Base-by-base conservation (phyloP, 2,888 invertebrate species). In the Trilocha varians region DNA sequence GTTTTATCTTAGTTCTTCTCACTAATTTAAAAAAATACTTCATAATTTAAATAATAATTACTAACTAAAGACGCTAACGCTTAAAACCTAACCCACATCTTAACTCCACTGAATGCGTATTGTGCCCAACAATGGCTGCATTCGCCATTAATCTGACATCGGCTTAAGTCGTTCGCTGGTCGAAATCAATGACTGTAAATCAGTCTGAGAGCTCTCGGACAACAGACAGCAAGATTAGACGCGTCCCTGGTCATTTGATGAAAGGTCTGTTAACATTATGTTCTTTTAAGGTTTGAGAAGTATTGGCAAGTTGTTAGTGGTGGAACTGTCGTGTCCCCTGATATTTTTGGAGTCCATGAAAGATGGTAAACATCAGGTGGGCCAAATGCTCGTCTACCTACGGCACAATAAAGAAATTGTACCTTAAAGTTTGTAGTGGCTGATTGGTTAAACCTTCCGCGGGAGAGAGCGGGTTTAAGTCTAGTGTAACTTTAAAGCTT, bases 71-170 rank as follows among this genome's bases (percentile, higher is more conserved):
- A 9, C 36, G 41, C 44, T 34, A 2, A 14, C 14, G 41, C 40
- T 39, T 5, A 5, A 39, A 36, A 3, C 40, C 44, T 48, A 32
- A 5, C 6, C 46, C 46, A 39, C 18, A 41, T 36, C 47, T 53
- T 46, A 49, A 49, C 53, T 50, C 56, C 49, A 54, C 46, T 60
- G 60, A 59, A 62, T 62, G 62, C 58, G 60, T 59, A 70, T 63
- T 66, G 60, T 62, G 54, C 49, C 47, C 55, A 56, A 70, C 70
- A 71, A 66, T 67, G 60, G 40, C 47, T 49, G 47, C 48, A 58
- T 49, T 51, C 44, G 39, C 51, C 53, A 65, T 61, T 65, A 67
- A 63, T 65, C 59, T 59, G 43, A 53, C 49, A 54, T 42, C 51
- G 52, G 59, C 57, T 60, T 59, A 65, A 64, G 58, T 57, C 60